Conservation (phyloP, 2,888 invertebrate species). For the Drosophila flavopinicola region DNA sequence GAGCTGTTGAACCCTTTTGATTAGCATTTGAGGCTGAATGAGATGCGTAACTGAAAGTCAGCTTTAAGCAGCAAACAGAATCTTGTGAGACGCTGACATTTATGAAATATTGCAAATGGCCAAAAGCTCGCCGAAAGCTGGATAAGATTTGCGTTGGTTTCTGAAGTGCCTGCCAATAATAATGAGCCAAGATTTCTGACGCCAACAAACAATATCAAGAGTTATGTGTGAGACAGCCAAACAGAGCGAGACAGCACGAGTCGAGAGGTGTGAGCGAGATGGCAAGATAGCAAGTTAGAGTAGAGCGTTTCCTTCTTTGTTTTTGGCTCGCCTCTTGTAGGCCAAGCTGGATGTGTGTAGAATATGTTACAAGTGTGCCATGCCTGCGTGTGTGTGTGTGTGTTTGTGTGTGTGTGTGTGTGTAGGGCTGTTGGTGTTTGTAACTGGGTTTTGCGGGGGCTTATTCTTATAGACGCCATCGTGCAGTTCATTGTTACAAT, state of each 20-base stretch:
- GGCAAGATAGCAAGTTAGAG: constrained; percentile 14
- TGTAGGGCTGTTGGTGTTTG: constrained; percentile 36
- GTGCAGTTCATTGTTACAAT: constrained; percentile 71
- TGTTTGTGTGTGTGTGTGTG: constrained; percentile 6
- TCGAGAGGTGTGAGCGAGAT: constrained; percentile 15
- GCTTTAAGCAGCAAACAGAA: constrained; percentile 11
- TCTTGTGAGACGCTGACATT: constrained; percentile 13
- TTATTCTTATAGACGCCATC: constrained; percentile 27
- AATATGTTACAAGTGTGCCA: constrained; percentile 23
- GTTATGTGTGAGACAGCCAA: constrained; percentile 43
- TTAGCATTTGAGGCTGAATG: constrained; percentile 37
- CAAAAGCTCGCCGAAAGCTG: constrained; percentile 23
- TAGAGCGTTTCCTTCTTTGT: constrained; percentile 44
- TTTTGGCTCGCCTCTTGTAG: constrained; percentile 37
- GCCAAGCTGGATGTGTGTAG: constrained; percentile 47
- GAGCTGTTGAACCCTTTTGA: constrained; percentile 39
- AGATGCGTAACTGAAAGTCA: constrained; percentile 25
- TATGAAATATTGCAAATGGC: constrained; percentile 50
- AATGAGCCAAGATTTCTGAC: constrained; percentile 75
- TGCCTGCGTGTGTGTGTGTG: constrained; percentile 5
- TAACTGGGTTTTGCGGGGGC: constrained; percentile 25
- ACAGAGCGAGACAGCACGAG: neutral
- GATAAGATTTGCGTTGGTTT: constrained; percentile 29
- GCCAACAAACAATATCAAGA: constrained; percentile 62
- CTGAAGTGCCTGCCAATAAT: constrained; percentile 65